phyloP scores from a whole-genome alignment of 2,888 invertebrate genomes.

The Chaetogeoica ovagalla region DNA sequence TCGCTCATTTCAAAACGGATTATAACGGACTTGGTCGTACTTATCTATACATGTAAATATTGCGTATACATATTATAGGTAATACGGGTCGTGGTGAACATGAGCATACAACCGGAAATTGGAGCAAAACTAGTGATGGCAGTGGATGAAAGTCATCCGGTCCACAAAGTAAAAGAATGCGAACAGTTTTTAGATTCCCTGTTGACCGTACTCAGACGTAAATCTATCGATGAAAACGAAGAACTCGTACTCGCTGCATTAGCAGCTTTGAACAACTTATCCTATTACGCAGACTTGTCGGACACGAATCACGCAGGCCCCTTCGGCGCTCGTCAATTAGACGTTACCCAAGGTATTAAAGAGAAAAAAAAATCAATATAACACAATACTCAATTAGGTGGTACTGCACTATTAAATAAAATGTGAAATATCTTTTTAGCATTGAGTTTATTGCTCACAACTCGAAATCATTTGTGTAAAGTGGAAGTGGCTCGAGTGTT shows the following conservation, averaged over 20 bases:
- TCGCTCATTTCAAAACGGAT: background rate
- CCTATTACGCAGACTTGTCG: conserved; percentile 68
- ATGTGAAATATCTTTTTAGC: conserved; percentile 58
- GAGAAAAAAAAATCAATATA: background rate
- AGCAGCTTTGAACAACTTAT: conserved; percentile 82
- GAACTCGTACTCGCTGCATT: conserved; percentile 78
- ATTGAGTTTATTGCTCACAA: conserved; percentile 61
- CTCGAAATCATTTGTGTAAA: conserved; percentile 63
- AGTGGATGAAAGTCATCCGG: conserved; percentile 43
- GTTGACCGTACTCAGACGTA: conserved; percentile 59
- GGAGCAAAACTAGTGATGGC: conserved; percentile 67
- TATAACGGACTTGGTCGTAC: too few species aligned
- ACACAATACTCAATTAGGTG: too few species aligned
- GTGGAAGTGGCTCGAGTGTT: conserved; percentile 78
- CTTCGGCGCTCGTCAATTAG: conserved; percentile 62
- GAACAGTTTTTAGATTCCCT: conserved; percentile 58
- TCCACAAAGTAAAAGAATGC: conserved; percentile 45
- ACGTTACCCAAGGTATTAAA: conserved; percentile 62
- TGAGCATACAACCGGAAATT: conserved; percentile 76
- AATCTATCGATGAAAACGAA: conserved; percentile 65
- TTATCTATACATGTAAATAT: too few species aligned
- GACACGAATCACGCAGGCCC: conserved; percentile 59
- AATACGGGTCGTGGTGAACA: conserved; percentile 81
- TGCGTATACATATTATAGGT: conserved; percentile 62
- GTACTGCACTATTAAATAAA: background rate